These are phyloP conservation scores for Tetranychus piercei DNA, from an alignment of 2,888 invertebrate genomes.

Conservation along the genomic window DNA sequence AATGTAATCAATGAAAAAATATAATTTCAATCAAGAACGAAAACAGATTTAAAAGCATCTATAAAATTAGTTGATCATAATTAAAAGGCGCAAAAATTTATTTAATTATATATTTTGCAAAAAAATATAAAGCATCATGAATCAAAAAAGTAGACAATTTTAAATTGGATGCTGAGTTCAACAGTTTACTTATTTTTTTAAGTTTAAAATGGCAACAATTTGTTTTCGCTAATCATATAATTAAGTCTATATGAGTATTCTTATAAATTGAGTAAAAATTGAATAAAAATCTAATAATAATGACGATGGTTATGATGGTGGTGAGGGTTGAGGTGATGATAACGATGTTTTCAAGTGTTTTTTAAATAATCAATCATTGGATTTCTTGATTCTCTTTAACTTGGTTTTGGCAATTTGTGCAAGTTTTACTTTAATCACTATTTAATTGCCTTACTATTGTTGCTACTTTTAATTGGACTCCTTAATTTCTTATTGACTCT, in stretches of 20 bases:
- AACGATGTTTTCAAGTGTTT: neutral
- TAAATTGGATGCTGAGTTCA: neutral
- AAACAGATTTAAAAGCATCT: no score
- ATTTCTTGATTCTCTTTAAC: neutral
- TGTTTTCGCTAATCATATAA: neutral
- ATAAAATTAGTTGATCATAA: no score
- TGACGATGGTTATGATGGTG: neutral
- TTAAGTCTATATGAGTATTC: neutral
- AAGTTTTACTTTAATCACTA: neutral
- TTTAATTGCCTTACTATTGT: conserved; percentile 1
- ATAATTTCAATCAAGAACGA: no score
- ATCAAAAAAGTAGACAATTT: neutral
- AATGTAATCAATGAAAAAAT: no score
- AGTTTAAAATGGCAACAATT: neutral
- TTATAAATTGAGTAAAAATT: neutral
- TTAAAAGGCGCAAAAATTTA: no score
- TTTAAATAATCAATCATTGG: neutral
- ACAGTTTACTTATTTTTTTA: neutral
- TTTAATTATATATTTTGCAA: no score
- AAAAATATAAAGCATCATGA: neutral
- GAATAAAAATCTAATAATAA: neutral
- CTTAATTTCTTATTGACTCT: neutral
- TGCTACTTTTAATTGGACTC: neutral
- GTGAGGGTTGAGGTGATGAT: neutral
- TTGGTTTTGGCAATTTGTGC: neutral